Base-by-base conservation (phyloP, 2,797 vertebrate genomes). In the Neosilurus mollespiculum region DNA sequence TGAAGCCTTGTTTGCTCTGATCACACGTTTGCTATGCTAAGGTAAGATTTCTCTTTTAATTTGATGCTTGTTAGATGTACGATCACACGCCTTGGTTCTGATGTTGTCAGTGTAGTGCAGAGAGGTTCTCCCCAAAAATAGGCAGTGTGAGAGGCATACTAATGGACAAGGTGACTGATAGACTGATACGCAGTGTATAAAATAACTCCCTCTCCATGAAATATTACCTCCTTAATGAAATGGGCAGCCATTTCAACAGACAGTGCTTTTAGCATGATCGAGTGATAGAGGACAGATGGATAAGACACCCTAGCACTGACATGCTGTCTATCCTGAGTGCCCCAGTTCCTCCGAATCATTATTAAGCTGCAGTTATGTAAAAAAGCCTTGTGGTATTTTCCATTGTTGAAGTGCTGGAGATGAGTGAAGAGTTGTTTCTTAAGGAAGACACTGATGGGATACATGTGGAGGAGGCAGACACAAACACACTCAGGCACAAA, bases 341-440 rank as follows among this genome's bases (percentile, higher is more conserved):
- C 88, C 88, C 91, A 87, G 93, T 94, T 91, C 82, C 88, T 94
- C 93, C 93, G 93, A 93, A 92, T 94, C 94, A 93, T 94, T 93
- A 93, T 92, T 90, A 93, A 92, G 90, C 93, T 87, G 89, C 91
- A 93, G 93, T 94, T 94, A 93, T 93, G 94, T 94, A 94, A 94
- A 94, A 65, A 94, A 93, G 92, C 91, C 89, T 59, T 49, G 73
- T 78, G 78, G 56, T 71, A 59, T 86, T 84, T 83, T 81, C 85
- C 24, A 90, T 91, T 89, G 89, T 90, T 88, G 89, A 89, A 92
- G 88, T 86, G 59, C 70, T 87, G 75, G 59, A 80, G 82, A 61
- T 9, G 81, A 87, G 89, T 92, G 92, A 94, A 85, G 87, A 87
- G 93, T 93, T 88, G 87, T 93, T 91, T 93, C 93, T 93, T 93